Conservation (phyloP, 1,140 invertebrate species). For the Drosophila prosaltans region DNA sequence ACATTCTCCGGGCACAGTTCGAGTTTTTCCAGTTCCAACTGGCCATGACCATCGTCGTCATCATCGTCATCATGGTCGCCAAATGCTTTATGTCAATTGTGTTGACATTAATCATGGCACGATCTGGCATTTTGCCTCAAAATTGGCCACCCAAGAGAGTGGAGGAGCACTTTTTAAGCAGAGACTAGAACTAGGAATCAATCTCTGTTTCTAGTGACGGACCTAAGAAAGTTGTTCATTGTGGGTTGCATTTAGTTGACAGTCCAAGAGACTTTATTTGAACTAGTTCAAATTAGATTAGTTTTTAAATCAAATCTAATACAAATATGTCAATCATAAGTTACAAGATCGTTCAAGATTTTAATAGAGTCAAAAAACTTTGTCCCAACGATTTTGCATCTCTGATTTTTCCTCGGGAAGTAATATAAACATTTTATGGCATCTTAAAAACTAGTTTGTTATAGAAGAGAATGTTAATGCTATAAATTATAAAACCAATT, state of each 20-base stretch:
- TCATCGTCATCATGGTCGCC: conserved; percentile 32
- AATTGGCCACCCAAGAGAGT: conserved; percentile 74
- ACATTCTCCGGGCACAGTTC: conserved; percentile 48
- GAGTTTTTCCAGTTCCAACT: conserved; percentile 60
- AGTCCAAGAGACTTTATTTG: not conserved
- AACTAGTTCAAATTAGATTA: not conserved
- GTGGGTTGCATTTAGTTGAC: not conserved
- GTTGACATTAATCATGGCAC: conserved; percentile 78
- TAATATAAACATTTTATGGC: too few relatives aligned
- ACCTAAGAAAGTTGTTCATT: conserved; percentile 6
- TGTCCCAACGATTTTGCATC: too few relatives aligned
- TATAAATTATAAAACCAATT: too few relatives aligned
- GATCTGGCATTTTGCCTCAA: conserved; percentile 50
- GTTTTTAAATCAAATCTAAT: too few relatives aligned
- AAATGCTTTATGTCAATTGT: conserved; percentile 72
- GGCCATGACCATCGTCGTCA: conserved; percentile 25
- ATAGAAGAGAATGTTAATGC: too few relatives aligned
- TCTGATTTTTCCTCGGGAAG: too few relatives aligned
- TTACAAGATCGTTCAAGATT: too few relatives aligned
- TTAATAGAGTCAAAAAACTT: too few relatives aligned
- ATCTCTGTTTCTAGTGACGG: not conserved
- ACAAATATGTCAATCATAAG: too few relatives aligned
- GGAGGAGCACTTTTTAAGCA: not conserved
- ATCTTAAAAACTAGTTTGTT: too few relatives aligned
- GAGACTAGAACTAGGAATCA: not conserved